Evolutionary conservation across 64 coral and sea anemone species (phyloP), one percentile per base, ranked within the genome.

Genomic region (Trachythela sp.): DNA sequence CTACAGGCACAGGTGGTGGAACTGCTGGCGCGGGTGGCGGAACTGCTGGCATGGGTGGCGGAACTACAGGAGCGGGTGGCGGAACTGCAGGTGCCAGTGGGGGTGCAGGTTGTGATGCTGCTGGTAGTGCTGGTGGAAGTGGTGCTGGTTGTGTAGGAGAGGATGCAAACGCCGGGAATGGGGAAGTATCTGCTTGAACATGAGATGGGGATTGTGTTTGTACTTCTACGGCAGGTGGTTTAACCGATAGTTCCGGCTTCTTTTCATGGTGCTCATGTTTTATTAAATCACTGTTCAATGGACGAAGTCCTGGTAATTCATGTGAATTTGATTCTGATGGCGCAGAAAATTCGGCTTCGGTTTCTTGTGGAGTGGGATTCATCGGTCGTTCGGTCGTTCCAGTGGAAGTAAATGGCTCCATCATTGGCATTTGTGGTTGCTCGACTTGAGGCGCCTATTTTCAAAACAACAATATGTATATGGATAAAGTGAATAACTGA

Each of bases 311-410:
- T 80, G 75, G 75, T 39, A 80, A 80, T 80, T 2, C 75, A 2
- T 80, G 75, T 35, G 75, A 11, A 18, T 30, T 22, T 9, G 75
- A 80, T 1, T 72, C 68, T 64, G 56, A n/a, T 8, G 56, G 26
- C 26, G 49, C 49, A 52, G 49, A 52, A 52, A 52, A 52, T 1
- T 52, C 49, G 22, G 24, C 15, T 13, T 80, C 34, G 2, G 9
- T 38, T 80, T 80, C 33, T 39, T 64, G 56, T 38, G 75, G 75
- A 80, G 30, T 80, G 75, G 75, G 31, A 39, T 80, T 80, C 37
- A 20, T 30, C 35, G 2, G 15, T 80, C 35, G 56, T 80, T 80
- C 27, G 6, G 14, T 18, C 35, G 75, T 2, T 15, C 13, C 37
- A 80, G 31, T 36, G 2, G 75, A 39, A 3, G 75, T 2, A 64